These are phyloP conservation scores for Martes flavigula DNA, from an alignment of 2,797 vertebrate species.

Conservation along the genomic window DNA sequence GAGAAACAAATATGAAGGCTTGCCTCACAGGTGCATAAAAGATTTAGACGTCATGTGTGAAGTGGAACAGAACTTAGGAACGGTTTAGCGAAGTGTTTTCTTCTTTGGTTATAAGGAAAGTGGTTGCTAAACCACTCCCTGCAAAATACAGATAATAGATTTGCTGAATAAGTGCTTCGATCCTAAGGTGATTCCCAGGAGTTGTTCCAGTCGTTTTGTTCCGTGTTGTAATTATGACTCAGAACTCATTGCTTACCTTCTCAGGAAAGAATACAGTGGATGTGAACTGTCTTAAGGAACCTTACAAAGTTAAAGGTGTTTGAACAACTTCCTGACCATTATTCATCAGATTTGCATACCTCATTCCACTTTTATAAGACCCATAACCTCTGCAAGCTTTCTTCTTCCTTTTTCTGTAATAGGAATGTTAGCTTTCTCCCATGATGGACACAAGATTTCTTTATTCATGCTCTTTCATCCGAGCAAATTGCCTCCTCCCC, in stretches of 20 bases:
- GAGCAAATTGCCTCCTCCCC: neutral
- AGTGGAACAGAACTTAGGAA: neutral
- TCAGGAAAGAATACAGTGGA: conserved; percentile 27
- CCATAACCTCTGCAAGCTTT: neutral
- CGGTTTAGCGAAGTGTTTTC: neutral
- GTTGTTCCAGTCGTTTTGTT: conserved; percentile 7
- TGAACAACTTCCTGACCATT: conserved; percentile 15
- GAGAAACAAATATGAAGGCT: conserved; percentile 41
- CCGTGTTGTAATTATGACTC: conserved; percentile 55
- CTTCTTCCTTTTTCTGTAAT: neutral
- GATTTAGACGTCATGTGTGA: neutral
- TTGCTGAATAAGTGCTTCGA: conserved; percentile 65
- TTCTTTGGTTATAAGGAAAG: conserved; percentile 31
- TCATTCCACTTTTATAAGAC: conserved; percentile 35
- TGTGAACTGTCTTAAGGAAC: conserved; percentile 56
- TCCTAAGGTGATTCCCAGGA: conserved; percentile 57
- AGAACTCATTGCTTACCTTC: conserved; percentile 59
- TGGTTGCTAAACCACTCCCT: conserved; percentile 51
- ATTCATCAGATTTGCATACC: conserved; percentile 16
- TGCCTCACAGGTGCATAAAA: neutral
- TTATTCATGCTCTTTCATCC: neutral
- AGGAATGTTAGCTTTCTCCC: neutral
- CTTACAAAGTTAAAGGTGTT: conserved; percentile 23
- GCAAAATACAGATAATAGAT: conserved; percentile 50
- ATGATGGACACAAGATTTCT: neutral